A percentile compares a stretch with the other conserved stretches of the same genome.
Evolutionary conservation across 1,140 invertebrate genomes (phyloP).

Genomic region (Cardiocondyla obscurior): DNA sequence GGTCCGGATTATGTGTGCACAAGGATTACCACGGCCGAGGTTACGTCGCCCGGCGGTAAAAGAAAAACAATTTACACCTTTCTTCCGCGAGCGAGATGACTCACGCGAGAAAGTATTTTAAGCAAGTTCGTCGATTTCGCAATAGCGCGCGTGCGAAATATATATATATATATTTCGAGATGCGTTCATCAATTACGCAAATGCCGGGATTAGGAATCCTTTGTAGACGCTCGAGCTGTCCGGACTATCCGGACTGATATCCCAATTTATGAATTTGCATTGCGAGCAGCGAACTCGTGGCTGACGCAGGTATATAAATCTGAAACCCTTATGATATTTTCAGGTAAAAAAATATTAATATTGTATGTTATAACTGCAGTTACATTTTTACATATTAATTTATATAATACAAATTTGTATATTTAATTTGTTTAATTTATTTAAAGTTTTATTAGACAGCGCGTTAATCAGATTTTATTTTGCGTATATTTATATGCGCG

Average conservation of each 20-base stretch:
- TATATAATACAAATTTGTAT: too few species aligned
- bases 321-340: not conserved
- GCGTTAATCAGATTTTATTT: too few species aligned
- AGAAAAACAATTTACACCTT: constrained; percentile 28
- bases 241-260: not conserved
- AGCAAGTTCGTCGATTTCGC: not conserved
- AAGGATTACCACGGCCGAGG: constrained; percentile 37
- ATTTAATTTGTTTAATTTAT: too few species aligned
- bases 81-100: not conserved
- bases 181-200: not conserved
- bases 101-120: constrained; percentile 29
- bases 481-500: too few species aligned
- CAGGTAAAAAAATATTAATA: not conserved
- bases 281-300: not conserved
- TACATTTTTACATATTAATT: too few species aligned
- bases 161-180: too few species aligned
- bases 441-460: too few species aligned
- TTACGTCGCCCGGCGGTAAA: not conserved
- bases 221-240: not conserved
- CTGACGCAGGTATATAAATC: not conserved
- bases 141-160: not conserved
- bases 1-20: constrained; percentile 52
- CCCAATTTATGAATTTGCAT: constrained; percentile 12
- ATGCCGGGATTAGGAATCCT: not conserved
- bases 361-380: too few species aligned